Base-by-base conservation (phyloP, 2,797 vertebrate species). In the Eulemur albifrons region DNA sequence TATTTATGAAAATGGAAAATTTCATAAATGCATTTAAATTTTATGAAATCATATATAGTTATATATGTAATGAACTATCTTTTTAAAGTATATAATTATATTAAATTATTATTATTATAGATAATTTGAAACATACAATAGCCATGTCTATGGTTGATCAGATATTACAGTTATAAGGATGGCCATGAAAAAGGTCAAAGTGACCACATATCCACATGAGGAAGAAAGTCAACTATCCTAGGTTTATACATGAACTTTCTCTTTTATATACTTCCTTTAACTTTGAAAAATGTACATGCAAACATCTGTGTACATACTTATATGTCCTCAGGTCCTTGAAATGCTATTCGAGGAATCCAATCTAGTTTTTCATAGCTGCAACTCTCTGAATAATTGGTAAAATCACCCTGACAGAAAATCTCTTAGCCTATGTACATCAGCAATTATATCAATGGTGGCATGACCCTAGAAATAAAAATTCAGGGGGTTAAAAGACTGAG, bases 401-500 rank as follows among this genome's bases (percentile, higher is more conserved):
- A 95, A 93, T 81, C 10, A 43, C 30, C 45, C 40, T 96, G 84
- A 94, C 72, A 93, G 80, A 72, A 92, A 95, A 82, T 79, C 57
- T 11, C 12, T 93, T 92, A 50, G 35, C 30, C 23, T 79, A 25
- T 48, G 13, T 79, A 59, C 14, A 63, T 52, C 73, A 88, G 10
- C 38, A 92, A 86, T 96, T 94, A 81, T 83, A 86, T 25, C n/a
- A 15, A 52, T 27, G 7, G 38, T 54, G 35, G 61, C 69, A n/a
- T 92, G 52, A 95, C 77, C 40, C 90, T 89, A 87, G 65, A 93
- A 52, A 90, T 92, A 89, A 76, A 85, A 93, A 67, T 72, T 83
- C 45, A 48, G 43, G 11, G 50, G 7, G 54, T 38, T 61, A 88
- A 93, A 23, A 76, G 59, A 57, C 11, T n/a, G 1, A 73, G 2